phyloP scores from a whole-genome alignment of 2,797 vertebrate genomes.

The Bucorvus abyssinicus region DNA sequence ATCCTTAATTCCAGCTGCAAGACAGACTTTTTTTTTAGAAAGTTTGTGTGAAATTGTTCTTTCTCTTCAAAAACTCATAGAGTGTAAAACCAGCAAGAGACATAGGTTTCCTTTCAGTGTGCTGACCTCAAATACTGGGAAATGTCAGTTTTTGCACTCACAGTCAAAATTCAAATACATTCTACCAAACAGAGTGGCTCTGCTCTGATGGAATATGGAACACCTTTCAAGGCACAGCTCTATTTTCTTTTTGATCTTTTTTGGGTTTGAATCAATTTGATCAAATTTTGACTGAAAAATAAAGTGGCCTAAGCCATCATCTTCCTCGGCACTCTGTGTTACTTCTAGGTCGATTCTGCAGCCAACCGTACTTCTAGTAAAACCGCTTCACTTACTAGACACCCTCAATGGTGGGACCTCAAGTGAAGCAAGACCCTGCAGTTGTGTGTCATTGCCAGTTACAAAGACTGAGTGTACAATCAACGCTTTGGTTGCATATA shows the following conservation, averaged over 20 bases:
- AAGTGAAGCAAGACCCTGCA: not conserved
- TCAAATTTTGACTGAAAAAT: not conserved
- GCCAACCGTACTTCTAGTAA: not conserved
- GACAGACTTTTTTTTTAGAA: not conserved
- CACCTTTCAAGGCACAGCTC: not conserved
- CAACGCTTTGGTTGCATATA: not conserved
- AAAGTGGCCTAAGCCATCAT: not conserved
- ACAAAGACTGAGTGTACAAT: not conserved
- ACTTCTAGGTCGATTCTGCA: not conserved
- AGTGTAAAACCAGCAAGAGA: not conserved
- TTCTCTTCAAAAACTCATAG: constrained; percentile 4
- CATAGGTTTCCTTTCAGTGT: not conserved
- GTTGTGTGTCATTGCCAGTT: not conserved
- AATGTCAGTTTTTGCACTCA: not conserved
- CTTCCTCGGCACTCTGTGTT: not conserved
- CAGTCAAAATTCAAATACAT: constrained; percentile 33
- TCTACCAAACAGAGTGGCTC: not conserved
- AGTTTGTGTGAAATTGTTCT: not conserved
- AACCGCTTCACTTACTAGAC: not conserved
- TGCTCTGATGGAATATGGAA: not conserved
- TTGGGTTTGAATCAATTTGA: not conserved
- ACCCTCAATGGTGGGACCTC: not conserved
- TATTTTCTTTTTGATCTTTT: not conserved
- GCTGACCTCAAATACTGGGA: not conserved
- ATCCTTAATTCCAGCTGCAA: not conserved